phyloP scores from a whole-genome alignment of 2,888 invertebrate species.

The Bruchidius siliquastri region DNA sequence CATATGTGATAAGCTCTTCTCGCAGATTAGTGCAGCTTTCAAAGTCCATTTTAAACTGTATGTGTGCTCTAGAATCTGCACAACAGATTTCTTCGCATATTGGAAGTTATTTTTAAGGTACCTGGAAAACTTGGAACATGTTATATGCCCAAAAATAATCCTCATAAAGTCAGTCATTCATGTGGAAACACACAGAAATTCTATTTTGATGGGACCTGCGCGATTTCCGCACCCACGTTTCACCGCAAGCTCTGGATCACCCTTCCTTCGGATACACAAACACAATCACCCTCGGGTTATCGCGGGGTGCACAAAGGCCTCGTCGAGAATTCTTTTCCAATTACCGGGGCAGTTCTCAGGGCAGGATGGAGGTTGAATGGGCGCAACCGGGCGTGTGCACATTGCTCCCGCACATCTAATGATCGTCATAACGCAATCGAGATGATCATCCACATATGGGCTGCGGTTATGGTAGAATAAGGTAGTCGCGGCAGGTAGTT shows the following conservation, averaged over 20 bases:
- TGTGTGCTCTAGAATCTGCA: no score
- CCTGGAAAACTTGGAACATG: neutral
- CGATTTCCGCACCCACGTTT: neutral
- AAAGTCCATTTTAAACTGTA: no score
- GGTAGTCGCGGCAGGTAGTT: neutral
- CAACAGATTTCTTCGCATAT: no score
- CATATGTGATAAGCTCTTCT: no score
- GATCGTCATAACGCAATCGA: conserved; percentile 5
- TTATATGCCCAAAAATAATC: neutral
- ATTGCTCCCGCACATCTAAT: conserved; percentile 39
- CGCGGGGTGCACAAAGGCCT: neutral
- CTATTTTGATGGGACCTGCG: neutral
- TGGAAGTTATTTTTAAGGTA: no score
- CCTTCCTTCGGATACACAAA: neutral
- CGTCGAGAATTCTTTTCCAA: conserved; percentile 35
- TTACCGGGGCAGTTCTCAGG: conserved; percentile 22
- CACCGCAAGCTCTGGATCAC: neutral
- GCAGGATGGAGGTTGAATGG: conserved; percentile 31
- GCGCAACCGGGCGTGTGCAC: conserved; percentile 37
- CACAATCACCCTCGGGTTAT: neutral
- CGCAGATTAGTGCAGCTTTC: no score
- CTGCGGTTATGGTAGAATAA: neutral
- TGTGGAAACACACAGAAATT: neutral
- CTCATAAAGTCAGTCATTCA: neutral
- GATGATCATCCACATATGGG: neutral